phyloP scores from a whole-genome alignment of 2,888 invertebrate genomes.

The Corythucha ciliata region DNA sequence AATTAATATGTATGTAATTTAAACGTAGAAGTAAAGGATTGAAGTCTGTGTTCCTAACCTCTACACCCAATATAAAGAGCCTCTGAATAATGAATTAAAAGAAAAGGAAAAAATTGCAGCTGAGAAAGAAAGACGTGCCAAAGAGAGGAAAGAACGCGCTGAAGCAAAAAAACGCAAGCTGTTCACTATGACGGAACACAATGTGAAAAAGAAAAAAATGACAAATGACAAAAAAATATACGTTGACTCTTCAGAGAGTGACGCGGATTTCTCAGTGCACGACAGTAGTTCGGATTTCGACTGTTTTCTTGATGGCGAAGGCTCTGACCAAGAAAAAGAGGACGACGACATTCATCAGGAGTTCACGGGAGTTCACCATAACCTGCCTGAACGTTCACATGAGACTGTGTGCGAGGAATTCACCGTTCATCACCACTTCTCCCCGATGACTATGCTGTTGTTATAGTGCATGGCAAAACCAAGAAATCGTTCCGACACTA shows the following conservation, averaged over 20 bases:
- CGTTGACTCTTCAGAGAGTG: slow-evolving; percentile 1
- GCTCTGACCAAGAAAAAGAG: neutral
- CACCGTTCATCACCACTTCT: neutral
- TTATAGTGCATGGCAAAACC: slow-evolving; percentile 21
- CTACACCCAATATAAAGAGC: slow-evolving; percentile 7
- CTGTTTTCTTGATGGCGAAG: neutral
- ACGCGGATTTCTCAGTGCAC: neutral
- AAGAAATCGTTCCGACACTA: slow-evolving; percentile 15
- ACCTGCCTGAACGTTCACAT: no score
- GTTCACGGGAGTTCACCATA: neutral
- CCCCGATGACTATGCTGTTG: slow-evolving; percentile 10
- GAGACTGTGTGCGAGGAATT: neutral
- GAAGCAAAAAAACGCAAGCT: neutral
- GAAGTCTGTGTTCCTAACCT: slow-evolving; percentile 5
- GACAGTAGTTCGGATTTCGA: slow-evolving; percentile 7
- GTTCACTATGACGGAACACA: neutral
- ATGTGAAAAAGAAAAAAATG: neutral
- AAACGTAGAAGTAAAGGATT: slow-evolving; percentile 2
- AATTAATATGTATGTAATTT: neutral
- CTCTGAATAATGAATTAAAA: slow-evolving; percentile 4
- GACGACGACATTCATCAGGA: neutral
- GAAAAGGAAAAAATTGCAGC: slow-evolving; percentile 3
- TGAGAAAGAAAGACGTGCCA: slow-evolving; percentile 21
- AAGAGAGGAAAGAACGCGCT: neutral
- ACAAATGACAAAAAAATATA: neutral